Conservation (phyloP, 2,113 vertebrate genomes). For the Xenopus laevis region DNA sequence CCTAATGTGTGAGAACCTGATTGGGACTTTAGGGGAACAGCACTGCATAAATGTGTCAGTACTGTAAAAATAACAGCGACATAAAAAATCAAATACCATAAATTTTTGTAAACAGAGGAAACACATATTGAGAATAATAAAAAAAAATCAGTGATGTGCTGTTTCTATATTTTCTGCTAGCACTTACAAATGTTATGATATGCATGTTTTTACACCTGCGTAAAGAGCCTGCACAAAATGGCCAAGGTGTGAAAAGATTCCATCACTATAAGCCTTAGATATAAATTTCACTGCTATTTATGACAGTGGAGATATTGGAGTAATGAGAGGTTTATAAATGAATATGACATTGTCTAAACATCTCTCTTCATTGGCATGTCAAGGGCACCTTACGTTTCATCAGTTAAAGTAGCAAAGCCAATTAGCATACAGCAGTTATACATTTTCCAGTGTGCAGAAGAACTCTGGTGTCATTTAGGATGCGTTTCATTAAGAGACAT, state of each 20-base stretch:
- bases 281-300: constrained; percentile 39
- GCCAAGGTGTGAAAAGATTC: constrained; percentile 28
- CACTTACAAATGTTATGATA: constrained; percentile 14
- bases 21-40: too few species aligned
- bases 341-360: constrained; percentile 28
- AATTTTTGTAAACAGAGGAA: neutral
- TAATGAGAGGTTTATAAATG: constrained; percentile 39
- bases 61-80: too few species aligned
- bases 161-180: neutral
- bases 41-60: too few species aligned
- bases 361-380: neutral
- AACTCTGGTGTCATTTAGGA: too few species aligned
- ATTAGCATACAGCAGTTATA: constrained; percentile 2
- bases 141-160: neutral
- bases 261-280: constrained; percentile 4
- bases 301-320: neutral
- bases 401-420: neutral
- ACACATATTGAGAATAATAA: neutral
- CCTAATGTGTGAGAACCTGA: too few species aligned
- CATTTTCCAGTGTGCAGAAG: neutral
- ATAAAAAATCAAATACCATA: too few species aligned
- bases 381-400: constrained; percentile 22
- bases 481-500: too few species aligned
- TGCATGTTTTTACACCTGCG: neutral
- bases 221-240: constrained; percentile 8